Evolutionary conservation across 1,140 invertebrate genomes (phyloP).

Genomic region (Drosophila kikkawai): DNA sequence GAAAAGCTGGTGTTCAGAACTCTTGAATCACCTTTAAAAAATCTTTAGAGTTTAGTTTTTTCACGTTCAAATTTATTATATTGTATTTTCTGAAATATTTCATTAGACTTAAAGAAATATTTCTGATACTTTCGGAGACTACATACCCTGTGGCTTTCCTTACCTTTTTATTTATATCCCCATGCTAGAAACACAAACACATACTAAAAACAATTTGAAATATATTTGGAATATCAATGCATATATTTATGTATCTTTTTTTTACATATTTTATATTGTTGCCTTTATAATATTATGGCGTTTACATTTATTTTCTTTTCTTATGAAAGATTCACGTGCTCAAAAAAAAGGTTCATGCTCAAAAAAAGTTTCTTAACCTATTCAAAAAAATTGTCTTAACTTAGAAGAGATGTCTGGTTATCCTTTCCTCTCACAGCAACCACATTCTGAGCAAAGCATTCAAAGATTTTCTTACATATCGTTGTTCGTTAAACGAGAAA

Average conservation of each 20-base stretch:
- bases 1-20: background rate
- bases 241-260: constrained; percentile 12
- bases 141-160: background rate
- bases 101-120: no score
- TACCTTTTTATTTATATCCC: background rate
- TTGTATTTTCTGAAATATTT: no score
- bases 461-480: constrained; percentile 19
- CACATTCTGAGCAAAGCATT: constrained; percentile 34
- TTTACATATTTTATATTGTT: constrained; percentile 17
- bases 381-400: constrained; percentile 50
- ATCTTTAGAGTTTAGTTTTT: background rate
- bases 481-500: constrained; percentile 51
- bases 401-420: constrained; percentile 33
- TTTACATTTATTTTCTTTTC: constrained; percentile 6
- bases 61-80: background rate
- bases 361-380: constrained; percentile 67
- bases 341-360: constrained; percentile 73
- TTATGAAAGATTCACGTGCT: constrained; percentile 55
- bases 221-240: constrained; percentile 8
- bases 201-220: background rate
- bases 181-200: background rate
- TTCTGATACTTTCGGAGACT: background rate
- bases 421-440: constrained; percentile 45
- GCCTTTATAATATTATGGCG: constrained; percentile 33
- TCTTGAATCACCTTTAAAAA: background rate